These are phyloP conservation scores for Pterobdella sp. DNA, from an alignment of 2,888 invertebrate species.

Conservation along the genomic window DNA sequence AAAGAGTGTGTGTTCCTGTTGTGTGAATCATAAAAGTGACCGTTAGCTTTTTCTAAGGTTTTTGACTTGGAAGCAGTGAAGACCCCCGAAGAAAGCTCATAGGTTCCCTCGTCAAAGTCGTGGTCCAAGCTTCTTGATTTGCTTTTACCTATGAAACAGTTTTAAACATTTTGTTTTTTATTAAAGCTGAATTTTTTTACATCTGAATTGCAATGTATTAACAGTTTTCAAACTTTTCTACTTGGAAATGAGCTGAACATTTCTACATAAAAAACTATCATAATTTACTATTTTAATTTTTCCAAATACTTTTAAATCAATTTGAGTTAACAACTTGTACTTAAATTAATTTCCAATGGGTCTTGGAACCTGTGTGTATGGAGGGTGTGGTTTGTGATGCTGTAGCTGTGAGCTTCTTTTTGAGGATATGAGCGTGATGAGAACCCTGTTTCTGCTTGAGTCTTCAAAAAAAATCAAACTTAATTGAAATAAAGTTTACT, in stretches of 20 bases:
- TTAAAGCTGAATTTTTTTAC: slow-evolving; percentile 9
- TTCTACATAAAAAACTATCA: too few species aligned
- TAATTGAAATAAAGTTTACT: not conserved
- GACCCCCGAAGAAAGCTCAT: slow-evolving; percentile 1
- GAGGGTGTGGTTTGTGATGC: slow-evolving; percentile 21
- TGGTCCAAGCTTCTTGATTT: slow-evolving; percentile 20
- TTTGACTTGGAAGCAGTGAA: slow-evolving; percentile 10
- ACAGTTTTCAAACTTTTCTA: too few species aligned
- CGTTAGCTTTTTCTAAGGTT: slow-evolving; percentile 14
- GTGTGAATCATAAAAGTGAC: not conserved
- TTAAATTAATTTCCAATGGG: too few species aligned
- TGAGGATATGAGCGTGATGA: slow-evolving; percentile 17
- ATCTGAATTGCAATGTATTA: not conserved
- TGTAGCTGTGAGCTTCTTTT: slow-evolving; percentile 16
- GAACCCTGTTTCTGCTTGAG: slow-evolving; percentile 8
- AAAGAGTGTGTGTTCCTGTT: not conserved
- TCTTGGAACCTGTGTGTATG: slow-evolving; percentile 10
- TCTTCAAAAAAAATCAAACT: not conserved
- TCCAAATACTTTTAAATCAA: too few species aligned
- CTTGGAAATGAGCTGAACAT: too few species aligned
- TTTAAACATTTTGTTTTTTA: too few species aligned
- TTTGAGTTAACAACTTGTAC: too few species aligned
- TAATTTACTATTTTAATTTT: too few species aligned
- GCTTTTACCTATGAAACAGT: slow-evolving; percentile 6
- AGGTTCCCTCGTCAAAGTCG: slow-evolving; percentile 5